Evolutionary conservation across 2,113 vertebrate species (phyloP), one percentile per base, ranked within the genome.

Genomic region (Thermophis baileyi): DNA sequence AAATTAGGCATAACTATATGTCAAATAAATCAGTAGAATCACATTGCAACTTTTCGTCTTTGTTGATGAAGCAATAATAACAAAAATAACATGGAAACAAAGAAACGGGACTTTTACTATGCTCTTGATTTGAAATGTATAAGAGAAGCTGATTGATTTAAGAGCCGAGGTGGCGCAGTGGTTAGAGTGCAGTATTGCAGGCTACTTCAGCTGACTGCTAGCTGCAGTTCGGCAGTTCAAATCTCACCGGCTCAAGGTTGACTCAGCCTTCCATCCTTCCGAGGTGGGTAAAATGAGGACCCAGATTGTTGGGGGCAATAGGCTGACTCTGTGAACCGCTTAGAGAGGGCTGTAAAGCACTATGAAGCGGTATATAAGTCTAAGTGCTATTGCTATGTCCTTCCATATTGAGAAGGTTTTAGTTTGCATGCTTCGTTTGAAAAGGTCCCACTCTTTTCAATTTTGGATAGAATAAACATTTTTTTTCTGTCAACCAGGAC

Each of bases 391-490:
- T n/a, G n/a, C n/a, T n/a, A n/a, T 27, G 0, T 92, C 91, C 18
- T 18, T 0, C 0, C 11, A 7, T 88, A 4, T 94, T 25, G 47
- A 94, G 27, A 18, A 69, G 2, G 69, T 55, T 93, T 91, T 90
- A 44, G 93, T 96, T 93, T 91, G 53, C 4, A 35, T 11, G 90
- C 24, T 60, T 95, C n/a, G 46, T 49, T 0, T 63, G 93, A 87
- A 89, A 93, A 3, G n/a, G 40, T 92, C 96, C 87, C 94, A 4
- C 3, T 96, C 94, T 93, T 30, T 86, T 90, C 74, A 85, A 0
- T 11, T 94, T 92, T 92, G 87, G 30, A 85, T 86, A 40, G 20
- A 27, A 91, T 40, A 90, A 96, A 90, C 91, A 24, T 54, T n/a
- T 0, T 35, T 87, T 88, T 18, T 95, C 44, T 95, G 88, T 90